Evolutionary conservation across 2,888 invertebrate species (phyloP).

Genomic region (Thymelicus acteon): DNA sequence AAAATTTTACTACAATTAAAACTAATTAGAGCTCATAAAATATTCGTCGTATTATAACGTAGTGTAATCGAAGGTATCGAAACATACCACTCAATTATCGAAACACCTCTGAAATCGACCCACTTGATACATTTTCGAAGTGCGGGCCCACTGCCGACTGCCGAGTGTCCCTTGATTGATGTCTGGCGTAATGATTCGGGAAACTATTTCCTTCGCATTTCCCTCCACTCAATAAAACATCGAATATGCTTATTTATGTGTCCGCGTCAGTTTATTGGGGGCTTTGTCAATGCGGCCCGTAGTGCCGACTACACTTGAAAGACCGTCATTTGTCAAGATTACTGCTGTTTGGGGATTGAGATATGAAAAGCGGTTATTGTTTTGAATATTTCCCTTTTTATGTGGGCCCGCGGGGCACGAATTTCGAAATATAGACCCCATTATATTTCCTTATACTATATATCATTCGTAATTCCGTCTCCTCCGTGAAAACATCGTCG

Average conservation of each 20-base stretch:
- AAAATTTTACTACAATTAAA: too few species aligned
- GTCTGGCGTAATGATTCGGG: constrained; percentile 78
- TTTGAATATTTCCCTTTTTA: constrained; percentile 76
- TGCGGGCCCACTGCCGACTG: constrained; percentile 42
- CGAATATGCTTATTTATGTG: constrained; percentile 82
- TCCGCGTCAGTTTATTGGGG: constrained; percentile 78
- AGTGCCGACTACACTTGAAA: constrained; percentile 75
- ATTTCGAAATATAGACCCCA: constrained; percentile 49
- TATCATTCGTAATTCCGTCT: constrained; percentile 42
- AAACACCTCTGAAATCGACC: constrained; percentile 25
- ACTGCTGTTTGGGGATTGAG: constrained; percentile 77
- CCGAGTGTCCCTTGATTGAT: constrained; percentile 75
- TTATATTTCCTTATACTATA: constrained; percentile 44
- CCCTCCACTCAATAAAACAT: constrained; percentile 83
- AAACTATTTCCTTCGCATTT: constrained; percentile 83
- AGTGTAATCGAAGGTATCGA: constrained; percentile 25
- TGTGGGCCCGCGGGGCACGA: constrained; percentile 48
- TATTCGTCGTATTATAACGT: constrained; percentile 2
- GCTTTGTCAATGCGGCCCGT: constrained; percentile 77
- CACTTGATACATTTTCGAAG: constrained; percentile 21
- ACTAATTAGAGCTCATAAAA: not conserved
- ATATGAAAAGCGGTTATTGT: constrained; percentile 81
- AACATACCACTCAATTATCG: constrained; percentile 32
- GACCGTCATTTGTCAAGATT: constrained; percentile 84
- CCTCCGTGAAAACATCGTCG: constrained; percentile 39